Conservation (phyloP, 2,113 vertebrate species). For the Desmodus rotundus region DNA sequence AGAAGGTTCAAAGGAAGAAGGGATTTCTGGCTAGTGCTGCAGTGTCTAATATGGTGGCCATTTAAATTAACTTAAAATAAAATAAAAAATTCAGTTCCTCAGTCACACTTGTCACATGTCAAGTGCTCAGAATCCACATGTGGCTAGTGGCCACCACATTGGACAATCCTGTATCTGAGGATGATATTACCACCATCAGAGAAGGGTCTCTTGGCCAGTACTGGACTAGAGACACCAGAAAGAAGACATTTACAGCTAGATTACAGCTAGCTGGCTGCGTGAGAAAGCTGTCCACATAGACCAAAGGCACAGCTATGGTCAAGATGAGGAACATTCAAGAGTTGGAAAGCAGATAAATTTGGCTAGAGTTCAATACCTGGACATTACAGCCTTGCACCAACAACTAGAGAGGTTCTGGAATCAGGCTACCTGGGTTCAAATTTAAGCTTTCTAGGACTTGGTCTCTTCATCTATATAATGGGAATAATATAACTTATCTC, state of each 20-base stretch:
- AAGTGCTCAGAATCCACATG: background rate
- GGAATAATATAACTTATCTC: background rate
- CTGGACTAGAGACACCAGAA: background rate
- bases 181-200: background rate
- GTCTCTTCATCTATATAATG: background rate
- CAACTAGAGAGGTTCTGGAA: background rate
- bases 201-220: background rate
- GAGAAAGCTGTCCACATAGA: background rate
- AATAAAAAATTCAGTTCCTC: slow-evolving; percentile 28
- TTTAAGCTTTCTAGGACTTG: background rate
- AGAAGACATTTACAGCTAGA: background rate
- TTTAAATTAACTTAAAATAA: background rate
- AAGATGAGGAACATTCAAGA: background rate
- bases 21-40: background rate
- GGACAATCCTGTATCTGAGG: background rate
- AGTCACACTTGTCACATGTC: background rate
- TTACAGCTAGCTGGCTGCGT: background rate
- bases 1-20: background rate
- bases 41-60: background rate
- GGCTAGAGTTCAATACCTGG: background rate
- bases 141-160: background rate
- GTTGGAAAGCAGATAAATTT: background rate
- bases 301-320: background rate
- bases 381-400: background rate
- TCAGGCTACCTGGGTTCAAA: background rate